phyloP scores from a whole-genome alignment of 2,113 vertebrate species.

The Prochilodus magdalenae region DNA sequence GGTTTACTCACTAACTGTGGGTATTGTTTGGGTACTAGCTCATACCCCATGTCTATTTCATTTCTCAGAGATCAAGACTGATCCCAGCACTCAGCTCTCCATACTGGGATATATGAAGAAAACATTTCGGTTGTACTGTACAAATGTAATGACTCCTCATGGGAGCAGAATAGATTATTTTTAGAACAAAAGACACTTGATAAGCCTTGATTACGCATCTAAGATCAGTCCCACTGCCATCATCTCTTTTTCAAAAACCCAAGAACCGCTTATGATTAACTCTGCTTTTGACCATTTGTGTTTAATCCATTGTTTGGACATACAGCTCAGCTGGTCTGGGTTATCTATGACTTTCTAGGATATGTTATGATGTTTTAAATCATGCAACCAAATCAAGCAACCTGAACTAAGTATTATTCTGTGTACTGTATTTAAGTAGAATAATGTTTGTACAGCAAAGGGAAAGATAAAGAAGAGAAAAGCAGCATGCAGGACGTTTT shows the following conservation, averaged over 20 bases:
- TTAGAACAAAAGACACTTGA: background rate
- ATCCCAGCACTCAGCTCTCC: no score
- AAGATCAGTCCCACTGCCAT: background rate
- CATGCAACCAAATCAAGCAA: no score
- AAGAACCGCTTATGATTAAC: background rate
- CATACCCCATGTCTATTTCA: no score
- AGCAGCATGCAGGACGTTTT: constrained; percentile 10
- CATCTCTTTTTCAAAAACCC: background rate
- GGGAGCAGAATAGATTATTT: constrained; percentile 12
- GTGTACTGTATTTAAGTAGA: background rate
- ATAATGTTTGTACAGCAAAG: background rate
- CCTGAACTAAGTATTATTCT: background rate
- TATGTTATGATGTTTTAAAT: no score
- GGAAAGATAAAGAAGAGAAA: background rate
- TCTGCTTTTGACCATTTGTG: background rate
- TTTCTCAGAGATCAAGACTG: no score
- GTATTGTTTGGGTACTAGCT: no score
- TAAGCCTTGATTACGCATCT: background rate
- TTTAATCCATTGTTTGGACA: background rate
- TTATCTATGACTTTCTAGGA: background rate
- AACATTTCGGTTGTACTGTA: no score
- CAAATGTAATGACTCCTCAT: background rate
- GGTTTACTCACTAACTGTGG: no score
- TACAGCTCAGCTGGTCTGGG: background rate
- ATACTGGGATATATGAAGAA: no score